Base-by-base conservation (phyloP, 1,140 invertebrate species). In the Archivesica marissinica region DNA sequence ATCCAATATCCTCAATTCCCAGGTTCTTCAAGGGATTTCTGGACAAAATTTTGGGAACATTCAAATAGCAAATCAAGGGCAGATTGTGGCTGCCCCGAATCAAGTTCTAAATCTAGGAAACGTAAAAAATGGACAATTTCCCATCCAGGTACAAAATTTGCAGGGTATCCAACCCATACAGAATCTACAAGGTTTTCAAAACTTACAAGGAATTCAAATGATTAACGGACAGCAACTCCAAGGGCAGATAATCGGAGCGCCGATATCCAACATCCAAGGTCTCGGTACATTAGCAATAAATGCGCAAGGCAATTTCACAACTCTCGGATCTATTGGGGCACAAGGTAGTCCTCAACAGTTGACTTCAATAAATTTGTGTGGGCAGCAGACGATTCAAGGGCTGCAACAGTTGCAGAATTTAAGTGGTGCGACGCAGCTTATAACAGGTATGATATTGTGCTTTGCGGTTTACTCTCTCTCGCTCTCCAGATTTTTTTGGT, bases 101-200 rank as follows among this genome's bases (percentile, higher is more conserved):
- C 82, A 85, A 44, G 39, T 77, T n/a, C 52, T 85, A 15, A 85
- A 85, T 56, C 50, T 85, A 47, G 74, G 44, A 7, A 85, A 85
- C 44, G 17, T 85, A 2, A 85, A 85, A 28, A 50, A 44, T 28
- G 54, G 54, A 38, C 59, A 61, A 30, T n/a, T 78, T 20, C 72
- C 82, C 15, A 7, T 85, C 2, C 82, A 85, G 35, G 59, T 85
- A 2, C 82, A 85, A 44, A 61, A 61, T 28, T 28, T 83, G 28
- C 81, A 83, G 33, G 72, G 81, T 4, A 11, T 83, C 30, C 80
- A 83, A 74, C 15, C 28, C 20, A n/a, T 85, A 28, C 72, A 68
- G 23, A 56, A 35, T 38, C 25, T 81, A n/a, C 82, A 76, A 52
- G 39, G 30, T 11, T 33, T 77, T 28, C 74, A 76, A 33, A 72